Percentiles rank a stretch among this genome's conserved stretches.
Conservation (phyloP, 2,113 vertebrate species). For the Serilophus lunatus region DNA sequence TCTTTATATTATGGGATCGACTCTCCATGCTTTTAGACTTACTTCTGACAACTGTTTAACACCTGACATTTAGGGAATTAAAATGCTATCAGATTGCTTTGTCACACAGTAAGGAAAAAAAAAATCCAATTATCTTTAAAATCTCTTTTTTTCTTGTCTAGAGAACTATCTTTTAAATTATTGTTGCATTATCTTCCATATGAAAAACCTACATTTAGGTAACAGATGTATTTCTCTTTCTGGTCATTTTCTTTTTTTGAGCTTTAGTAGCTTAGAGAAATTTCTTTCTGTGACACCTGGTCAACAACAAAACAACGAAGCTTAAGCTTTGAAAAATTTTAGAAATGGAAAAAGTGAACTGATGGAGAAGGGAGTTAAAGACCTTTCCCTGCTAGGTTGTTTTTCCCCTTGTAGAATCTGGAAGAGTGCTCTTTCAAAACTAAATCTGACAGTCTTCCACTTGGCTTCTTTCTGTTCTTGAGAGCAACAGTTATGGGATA, state of each 20-base stretch:
- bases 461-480: background rate
- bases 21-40: background rate
- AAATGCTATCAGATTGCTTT: background rate
- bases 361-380: too few relatives aligned
- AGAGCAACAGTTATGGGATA: constrained; percentile 31
- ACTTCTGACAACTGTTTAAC: background rate
- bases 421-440: background rate
- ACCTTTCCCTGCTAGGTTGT: background rate
- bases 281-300: background rate
- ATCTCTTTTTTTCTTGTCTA: background rate
- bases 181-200: background rate
- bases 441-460: constrained; percentile 19
- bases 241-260: background rate
- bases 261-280: background rate
- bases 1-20: background rate
- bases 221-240: background rate
- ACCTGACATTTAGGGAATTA: background rate
- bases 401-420: background rate
- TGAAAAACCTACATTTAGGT: background rate
- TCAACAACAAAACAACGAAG: background rate
- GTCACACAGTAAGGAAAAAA: background rate
- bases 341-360: background rate
- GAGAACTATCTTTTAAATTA: background rate
- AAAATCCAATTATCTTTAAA: background rate
- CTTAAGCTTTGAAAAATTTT: background rate